Evolutionary conservation across 2,888 invertebrate species (phyloP), one percentile per base, ranked within the genome.

Genomic region (Drosophila austrosaltans): DNA sequence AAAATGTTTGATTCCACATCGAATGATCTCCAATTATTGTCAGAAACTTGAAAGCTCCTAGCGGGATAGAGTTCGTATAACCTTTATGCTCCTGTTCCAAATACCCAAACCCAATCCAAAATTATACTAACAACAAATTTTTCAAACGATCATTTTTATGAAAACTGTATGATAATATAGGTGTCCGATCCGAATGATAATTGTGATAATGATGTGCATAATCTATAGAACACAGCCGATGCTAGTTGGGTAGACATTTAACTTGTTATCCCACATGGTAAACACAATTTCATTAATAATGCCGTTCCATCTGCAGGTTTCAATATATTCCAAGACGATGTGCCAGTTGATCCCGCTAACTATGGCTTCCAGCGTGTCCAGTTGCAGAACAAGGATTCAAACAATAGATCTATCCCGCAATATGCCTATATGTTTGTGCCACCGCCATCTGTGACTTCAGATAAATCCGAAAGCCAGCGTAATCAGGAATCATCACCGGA

Each of bases 321-420:
- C 20, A 92, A 92, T 69, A 86, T 92, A 0, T 91, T 90, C 60
- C 84, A 87, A 10, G 80, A 84, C 60, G 64, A 22, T 4, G 64
- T 69, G 44, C 87, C 89, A 10, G 58, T 82, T 1, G 68, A 89
- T 66, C 85, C 87, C 0, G 72, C 67, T 8, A 36, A 60, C 7
- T 59, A 72, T 25, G 69, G 69, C 8, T 80, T 78, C 4, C 63
- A 74, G 2, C 76, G 72, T 2, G 66, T 84, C 0, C 71, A 60
- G 1, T 16, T 89, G 63, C 78, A 59, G 0, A 72, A 53, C 10
- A 72, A 62, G 22, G 73, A 79, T 60, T 75, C 72, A 61, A 16
- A 30, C 22, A 76, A 73, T 61, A 58, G 61, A 54, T 66, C 74
- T 2, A 60, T 80, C 42, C 77, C 81, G 2, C 74, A 74, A 58